Conservation (phyloP, 1,140 invertebrate genomes). For the Pogonomyrmex californicus region DNA sequence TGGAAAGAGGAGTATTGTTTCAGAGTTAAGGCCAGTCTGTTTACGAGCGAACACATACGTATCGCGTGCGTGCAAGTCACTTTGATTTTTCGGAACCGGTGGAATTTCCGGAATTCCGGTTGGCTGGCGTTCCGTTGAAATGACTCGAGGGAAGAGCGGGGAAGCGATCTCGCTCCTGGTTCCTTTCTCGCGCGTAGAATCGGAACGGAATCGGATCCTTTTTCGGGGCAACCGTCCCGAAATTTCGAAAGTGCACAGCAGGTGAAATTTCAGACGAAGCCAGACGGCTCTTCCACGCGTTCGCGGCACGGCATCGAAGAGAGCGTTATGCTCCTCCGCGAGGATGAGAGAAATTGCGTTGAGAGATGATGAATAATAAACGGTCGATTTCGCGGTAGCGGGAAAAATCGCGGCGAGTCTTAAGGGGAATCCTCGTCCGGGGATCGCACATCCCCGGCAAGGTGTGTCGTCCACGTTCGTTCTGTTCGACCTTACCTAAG, state of each 20-base stretch:
- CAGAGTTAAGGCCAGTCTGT: background rate
- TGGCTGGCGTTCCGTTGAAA: conserved; percentile 61
- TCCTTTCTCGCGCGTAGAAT: conserved; percentile 6
- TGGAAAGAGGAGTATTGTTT: background rate
- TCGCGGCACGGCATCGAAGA: background rate
- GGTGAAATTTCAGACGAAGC: background rate
- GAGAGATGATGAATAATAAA: background rate
- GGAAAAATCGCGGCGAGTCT: background rate
- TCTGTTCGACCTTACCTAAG: conserved; percentile 72
- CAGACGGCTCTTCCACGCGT: background rate
- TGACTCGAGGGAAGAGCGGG: conserved; percentile 45
- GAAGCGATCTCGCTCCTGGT: background rate
- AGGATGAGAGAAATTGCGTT: background rate
- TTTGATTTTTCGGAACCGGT: background rate
- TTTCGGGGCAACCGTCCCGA: background rate
- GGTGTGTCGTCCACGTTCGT: background rate
- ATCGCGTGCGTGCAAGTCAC: background rate
- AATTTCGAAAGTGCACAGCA: background rate
- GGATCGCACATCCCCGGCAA: background rate
- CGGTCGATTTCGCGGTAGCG: background rate
- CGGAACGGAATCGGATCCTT: background rate
- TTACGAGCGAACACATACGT: conserved; percentile 9
- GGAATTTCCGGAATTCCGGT: conserved; percentile 67
- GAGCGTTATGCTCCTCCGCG: background rate
- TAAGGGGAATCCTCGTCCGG: background rate